These are phyloP conservation scores for Danaus melanippus DNA, from an alignment of 1,140 invertebrate genomes.

Conservation along the genomic window DNA sequence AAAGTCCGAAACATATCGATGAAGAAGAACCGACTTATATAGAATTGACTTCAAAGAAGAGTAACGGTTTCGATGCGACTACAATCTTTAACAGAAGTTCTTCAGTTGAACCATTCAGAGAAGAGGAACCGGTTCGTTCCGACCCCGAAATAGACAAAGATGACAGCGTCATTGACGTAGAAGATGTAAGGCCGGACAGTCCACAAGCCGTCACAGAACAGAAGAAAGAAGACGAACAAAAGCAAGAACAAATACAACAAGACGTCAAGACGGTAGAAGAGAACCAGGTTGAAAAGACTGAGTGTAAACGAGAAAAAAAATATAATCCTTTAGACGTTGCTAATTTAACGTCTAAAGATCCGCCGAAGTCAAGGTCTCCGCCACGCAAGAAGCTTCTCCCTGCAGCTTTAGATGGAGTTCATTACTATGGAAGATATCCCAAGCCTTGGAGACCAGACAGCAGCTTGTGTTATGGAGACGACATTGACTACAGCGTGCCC, in stretches of 20 bases:
- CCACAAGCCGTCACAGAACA: constrained; percentile 28
- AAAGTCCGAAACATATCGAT: constrained; percentile 50
- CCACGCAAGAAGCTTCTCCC: constrained; percentile 60
- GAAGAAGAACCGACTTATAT: constrained; percentile 62
- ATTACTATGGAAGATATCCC: constrained; percentile 43
- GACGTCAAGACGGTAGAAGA: constrained; percentile 46
- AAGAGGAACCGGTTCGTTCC: constrained; percentile 52
- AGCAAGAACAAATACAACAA: constrained; percentile 44
- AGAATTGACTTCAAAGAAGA: constrained; percentile 57
- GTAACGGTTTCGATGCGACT: constrained; percentile 40
- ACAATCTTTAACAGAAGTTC: constrained; percentile 43
- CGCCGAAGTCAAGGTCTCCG: constrained; percentile 67
- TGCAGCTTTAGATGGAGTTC: constrained; percentile 35
- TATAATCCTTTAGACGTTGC: constrained; percentile 79
- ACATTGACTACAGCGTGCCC: constrained; percentile 85
- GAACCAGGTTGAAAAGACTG: constrained; percentile 43
- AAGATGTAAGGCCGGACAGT: constrained; percentile 54
- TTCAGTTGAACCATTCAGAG: constrained; percentile 49
- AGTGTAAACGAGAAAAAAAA: constrained; percentile 65
- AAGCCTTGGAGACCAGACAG: constrained; percentile 71
- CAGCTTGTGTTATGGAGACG: constrained; percentile 54
- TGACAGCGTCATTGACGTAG: constrained; percentile 61
- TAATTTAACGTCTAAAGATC: constrained; percentile 78
- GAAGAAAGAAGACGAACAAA: constrained; percentile 29
- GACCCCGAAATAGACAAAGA: constrained; percentile 65